phyloP scores from a whole-genome alignment of 2,113 vertebrate species.

The Elgaria multicarinata region DNA sequence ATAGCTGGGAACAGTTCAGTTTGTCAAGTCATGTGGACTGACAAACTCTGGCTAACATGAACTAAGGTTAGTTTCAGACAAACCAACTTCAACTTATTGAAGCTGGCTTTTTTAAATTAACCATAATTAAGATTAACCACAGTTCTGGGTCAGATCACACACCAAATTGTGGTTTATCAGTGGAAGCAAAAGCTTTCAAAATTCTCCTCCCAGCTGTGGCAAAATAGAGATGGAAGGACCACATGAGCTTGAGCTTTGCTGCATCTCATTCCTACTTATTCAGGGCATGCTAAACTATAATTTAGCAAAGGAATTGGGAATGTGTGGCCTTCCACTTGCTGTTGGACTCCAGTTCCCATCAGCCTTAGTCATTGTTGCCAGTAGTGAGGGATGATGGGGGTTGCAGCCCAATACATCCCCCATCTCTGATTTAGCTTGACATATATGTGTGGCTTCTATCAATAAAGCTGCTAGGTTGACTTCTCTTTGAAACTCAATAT shows the following conservation, averaged over 20 bases:
- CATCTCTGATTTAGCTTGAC: background rate
- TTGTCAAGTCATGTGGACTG: background rate
- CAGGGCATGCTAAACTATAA: background rate
- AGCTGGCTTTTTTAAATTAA: background rate
- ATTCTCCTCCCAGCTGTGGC: background rate
- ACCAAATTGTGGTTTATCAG: background rate
- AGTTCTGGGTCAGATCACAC: background rate
- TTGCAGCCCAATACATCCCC: no score
- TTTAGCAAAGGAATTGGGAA: no score
- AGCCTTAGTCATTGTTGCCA: no score
- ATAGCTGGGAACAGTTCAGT: background rate
- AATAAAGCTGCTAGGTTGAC: background rate
- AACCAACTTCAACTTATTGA: background rate
- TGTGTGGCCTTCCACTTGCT: no score
- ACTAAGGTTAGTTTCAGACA: background rate
- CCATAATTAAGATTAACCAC: background rate
- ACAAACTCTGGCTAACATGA: background rate
- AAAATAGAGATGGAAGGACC: background rate
- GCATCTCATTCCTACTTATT: background rate
- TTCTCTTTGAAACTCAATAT: slow-evolving; percentile 25
- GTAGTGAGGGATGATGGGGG: no score
- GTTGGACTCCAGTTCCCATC: no score
- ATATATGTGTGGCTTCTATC: background rate
- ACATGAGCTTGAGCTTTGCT: background rate
- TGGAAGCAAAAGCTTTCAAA: background rate